Evolutionary conservation across 2,797 vertebrate genomes (phyloP).

Genomic region (Rhynchotus rufescens): DNA sequence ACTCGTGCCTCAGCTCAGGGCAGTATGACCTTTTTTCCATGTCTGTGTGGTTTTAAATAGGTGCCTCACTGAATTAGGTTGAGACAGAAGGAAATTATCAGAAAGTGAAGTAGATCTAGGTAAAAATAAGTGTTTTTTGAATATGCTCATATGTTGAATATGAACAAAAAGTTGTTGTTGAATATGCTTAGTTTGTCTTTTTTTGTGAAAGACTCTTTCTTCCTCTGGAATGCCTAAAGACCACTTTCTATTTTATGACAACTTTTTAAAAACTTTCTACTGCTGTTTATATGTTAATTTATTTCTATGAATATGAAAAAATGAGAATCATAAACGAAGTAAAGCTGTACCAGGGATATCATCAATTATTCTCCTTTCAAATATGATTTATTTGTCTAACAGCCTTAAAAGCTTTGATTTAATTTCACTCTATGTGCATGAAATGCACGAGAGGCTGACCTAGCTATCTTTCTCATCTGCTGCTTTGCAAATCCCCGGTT

Average conservation of each 20-base stretch:
- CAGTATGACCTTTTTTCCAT: not conserved
- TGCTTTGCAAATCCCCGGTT: conserved; percentile 44
- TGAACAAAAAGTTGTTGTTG: too few species aligned
- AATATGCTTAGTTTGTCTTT: not conserved
- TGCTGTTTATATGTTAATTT: conserved; percentile 52
- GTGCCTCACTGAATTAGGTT: not conserved
- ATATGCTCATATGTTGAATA: too few species aligned
- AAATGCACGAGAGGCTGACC: conserved; percentile 72
- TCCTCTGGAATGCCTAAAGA: not conserved
- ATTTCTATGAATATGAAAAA: conserved; percentile 57
- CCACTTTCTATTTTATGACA: not conserved
- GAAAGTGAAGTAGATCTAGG: not conserved
- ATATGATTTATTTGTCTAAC: conserved; percentile 72
- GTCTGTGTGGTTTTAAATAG: not conserved
- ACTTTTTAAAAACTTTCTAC: not conserved
- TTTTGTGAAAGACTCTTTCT: not conserved
- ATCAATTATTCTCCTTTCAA: conserved; percentile 73
- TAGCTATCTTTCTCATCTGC: conserved; percentile 36
- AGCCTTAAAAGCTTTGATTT: conserved; percentile 79
- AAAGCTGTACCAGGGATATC: conserved; percentile 35
- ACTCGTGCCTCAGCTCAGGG: not conserved
- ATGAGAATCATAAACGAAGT: conserved; percentile 68
- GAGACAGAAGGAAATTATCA: not conserved
- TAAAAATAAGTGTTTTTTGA: not conserved
- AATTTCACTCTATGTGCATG: conserved; percentile 73